Evolutionary conservation across 2,888 invertebrate genomes (phyloP), one percentile per base, ranked within the genome.

Genomic region (Platypus cylindrus): DNA sequence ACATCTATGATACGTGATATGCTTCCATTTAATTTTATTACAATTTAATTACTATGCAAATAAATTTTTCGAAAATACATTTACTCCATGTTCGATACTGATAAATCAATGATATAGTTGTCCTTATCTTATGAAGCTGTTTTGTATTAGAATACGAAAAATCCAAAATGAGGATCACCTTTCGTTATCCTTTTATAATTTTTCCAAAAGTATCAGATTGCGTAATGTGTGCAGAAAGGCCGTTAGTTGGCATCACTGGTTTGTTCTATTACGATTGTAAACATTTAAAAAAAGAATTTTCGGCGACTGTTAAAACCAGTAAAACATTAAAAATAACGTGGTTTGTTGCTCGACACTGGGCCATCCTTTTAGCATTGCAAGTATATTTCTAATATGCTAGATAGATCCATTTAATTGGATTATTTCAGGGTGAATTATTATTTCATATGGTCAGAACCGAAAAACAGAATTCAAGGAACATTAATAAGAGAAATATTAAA

Each of bases 211-310:
- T 38, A 2, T 24, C 34, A 3, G 36, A 44, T 29, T 45, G 45
- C 16, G 18, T 40, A 7, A 30, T 43, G 8, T 45, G 45, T 24
- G 40, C 41, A n/a, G 33, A 39, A 23, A 30, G 30, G 18, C 40
- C 40, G 1, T 30, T 43, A 11, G 25, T 45, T 8, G 20, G 20
- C 9, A 11, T 15, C 4, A 33, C 28, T 26, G 32, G 34, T 11
- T 26, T 45, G 15, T 39, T 31, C n/a, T 32, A 23, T 11, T 24
- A 33, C 5, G 32, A 39, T 27, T 45, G 45, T 20, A 39, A 39
- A 3, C 45, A 45, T 15, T 23, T 14, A 9, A 18, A 26, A 17
- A 32, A 34, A n/a, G 26, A 17, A 4, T 22, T 25, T 17, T 13
- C 32, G 11, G 29, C 16, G 15, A 20, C 32, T 9, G 3, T 2